A percentile compares a stretch with the other conserved stretches of the same genome.
Evolutionary conservation across 2,888 invertebrate genomes (phyloP).

Genomic region (Plutella xylostella): DNA sequence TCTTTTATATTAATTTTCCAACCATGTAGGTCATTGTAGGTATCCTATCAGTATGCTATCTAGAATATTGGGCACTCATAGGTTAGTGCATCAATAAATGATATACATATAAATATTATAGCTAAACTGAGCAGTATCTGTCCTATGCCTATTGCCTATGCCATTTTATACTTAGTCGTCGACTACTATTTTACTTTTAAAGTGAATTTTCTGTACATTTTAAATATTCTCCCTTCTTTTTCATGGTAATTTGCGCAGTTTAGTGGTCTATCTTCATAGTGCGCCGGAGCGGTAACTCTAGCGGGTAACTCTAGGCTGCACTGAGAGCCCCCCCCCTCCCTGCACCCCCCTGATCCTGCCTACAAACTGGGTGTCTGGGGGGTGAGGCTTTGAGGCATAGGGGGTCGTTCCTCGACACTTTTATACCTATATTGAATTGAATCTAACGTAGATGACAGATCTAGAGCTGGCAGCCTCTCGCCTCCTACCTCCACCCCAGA

Average conservation of each 20-base stretch:
- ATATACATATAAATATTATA: no score
- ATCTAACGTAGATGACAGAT: not conserved
- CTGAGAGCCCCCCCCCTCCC: not conserved
- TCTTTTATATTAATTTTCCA: no score
- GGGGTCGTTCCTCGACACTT: not conserved
- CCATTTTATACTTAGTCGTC: no score
- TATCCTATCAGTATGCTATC: no score
- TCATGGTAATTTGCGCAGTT: not conserved
- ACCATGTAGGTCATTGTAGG: no score
- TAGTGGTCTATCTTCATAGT: not conserved
- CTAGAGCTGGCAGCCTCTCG: constrained; percentile 47
- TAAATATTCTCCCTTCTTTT: no score
- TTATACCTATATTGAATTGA: not conserved
- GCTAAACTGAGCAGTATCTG: no score
- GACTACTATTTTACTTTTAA: no score
- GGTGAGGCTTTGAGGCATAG: not conserved
- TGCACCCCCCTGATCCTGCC: not conserved
- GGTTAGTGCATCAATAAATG: no score
- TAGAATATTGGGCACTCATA: no score
- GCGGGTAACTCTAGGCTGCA: constrained; percentile 1
- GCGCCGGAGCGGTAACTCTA: constrained; percentile 3
- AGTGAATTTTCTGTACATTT: no score
- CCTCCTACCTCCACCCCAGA: constrained; percentile 29
- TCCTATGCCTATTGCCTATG: no score
- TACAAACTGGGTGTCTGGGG: not conserved